phyloP scores from a whole-genome alignment of 1,140 invertebrate genomes.

The Megalopta genalis region DNA sequence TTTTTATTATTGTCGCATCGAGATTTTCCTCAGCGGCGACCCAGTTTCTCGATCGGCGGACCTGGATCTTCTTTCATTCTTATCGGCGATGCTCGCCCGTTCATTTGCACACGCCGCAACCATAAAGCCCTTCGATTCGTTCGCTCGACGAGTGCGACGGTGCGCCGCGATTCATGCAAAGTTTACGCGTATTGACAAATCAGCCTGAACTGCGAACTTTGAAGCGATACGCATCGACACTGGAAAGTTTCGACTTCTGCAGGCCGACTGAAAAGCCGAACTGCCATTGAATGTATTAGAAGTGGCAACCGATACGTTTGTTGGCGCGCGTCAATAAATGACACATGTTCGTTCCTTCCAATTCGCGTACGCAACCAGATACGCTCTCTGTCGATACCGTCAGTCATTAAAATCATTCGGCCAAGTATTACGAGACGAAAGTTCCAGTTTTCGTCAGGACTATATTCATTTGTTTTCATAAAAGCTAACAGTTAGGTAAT shows the following conservation, averaged over 20 bases:
- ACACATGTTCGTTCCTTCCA: slow-evolving; percentile 26
- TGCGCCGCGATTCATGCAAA: not conserved
- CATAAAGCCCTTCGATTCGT: not conserved
- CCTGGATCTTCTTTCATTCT: not conserved
- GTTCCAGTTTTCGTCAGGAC: too few relatives aligned
- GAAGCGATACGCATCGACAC: not conserved
- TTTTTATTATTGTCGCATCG: not conserved
- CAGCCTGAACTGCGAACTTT: not conserved
- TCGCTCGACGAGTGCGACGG: not conserved
- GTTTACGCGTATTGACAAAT: not conserved
- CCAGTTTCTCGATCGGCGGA: not conserved
- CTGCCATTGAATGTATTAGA: slow-evolving; percentile 26
- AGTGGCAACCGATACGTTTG: slow-evolving; percentile 9
- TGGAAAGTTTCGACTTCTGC: slow-evolving; percentile 7
- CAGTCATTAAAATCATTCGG: too few relatives aligned
- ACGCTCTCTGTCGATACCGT: too few relatives aligned
- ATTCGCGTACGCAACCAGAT: not conserved
- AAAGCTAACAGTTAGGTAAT: too few relatives aligned
- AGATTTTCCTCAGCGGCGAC: not conserved
- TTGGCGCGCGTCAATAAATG: slow-evolving; percentile 17
- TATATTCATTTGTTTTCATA: too few relatives aligned
- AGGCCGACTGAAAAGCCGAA: slow-evolving; percentile 10
- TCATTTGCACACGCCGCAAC: not conserved
- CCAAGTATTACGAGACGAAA: too few relatives aligned
- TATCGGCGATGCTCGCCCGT: not conserved